Evolutionary conservation across 2,888 invertebrate species (phyloP).

Genomic region (Arge pagana): DNA sequence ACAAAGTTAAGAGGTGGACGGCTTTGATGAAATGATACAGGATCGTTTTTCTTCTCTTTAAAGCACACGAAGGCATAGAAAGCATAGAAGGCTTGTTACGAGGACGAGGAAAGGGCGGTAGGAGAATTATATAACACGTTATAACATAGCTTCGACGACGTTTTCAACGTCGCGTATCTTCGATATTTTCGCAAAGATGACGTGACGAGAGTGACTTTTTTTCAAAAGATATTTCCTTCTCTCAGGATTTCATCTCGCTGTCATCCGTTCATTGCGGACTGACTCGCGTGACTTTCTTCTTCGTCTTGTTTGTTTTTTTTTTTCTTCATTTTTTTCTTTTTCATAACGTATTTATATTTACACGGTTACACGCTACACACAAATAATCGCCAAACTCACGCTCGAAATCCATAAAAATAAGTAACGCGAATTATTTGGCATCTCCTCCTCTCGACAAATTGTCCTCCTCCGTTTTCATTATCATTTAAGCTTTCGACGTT

Average conservation of each 20-base stretch:
- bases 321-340: no score
- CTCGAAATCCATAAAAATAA: constrained; percentile 38
- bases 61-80: constrained; percentile 48
- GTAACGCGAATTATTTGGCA: constrained; percentile 38
- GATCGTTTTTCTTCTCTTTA: constrained; percentile 47
- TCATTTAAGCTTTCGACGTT: background rate
- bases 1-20: constrained; percentile 58
- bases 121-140: no score
- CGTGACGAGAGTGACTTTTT: no score
- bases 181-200: no score
- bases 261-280: no score
- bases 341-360: constrained; percentile 38
- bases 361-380: constrained; percentile 31
- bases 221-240: no score
- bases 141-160: no score
- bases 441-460: constrained; percentile 23
- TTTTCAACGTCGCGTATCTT: no score
- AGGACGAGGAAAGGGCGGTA: no score
- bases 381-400: constrained; percentile 33
- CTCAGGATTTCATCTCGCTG: no score
- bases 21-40: constrained; percentile 58
- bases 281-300: no score
- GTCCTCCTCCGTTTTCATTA: background rate
- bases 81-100: constrained; percentile 35
- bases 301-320: no score